A percentile compares a stretch with the other conserved stretches of the same genome.
These are phyloP conservation scores for Bubo blakistoni DNA, from an alignment of 2,113 vertebrate species.

Conservation along the genomic window DNA sequence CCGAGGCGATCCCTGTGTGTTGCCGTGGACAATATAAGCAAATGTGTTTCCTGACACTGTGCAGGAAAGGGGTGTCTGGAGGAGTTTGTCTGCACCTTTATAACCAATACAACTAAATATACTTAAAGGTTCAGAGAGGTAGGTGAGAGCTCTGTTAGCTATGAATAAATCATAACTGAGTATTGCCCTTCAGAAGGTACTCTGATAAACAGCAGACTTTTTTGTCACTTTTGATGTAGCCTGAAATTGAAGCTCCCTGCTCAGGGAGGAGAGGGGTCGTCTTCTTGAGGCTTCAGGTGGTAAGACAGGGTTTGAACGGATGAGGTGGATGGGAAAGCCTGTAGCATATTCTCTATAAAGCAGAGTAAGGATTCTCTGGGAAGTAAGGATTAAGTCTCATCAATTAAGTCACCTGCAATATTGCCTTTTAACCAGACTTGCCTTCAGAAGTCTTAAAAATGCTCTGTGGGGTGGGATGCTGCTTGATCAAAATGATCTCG, in stretches of 20 bases:
- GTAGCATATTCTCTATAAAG: neutral
- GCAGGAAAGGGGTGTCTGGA: rapidly evolving
- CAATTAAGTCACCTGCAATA: rapidly evolving
- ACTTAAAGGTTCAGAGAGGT: too few species aligned
- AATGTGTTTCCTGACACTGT: rapidly evolving
- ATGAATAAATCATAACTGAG: neutral
- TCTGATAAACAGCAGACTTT: neutral
- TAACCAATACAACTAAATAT: rapidly evolving
- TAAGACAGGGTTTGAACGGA: rapidly evolving
- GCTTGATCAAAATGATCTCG: rapidly evolving
- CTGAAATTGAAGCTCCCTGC: neutral
- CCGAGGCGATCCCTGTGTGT: rapidly evolving
- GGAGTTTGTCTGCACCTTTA: too few species aligned
- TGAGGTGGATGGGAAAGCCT: neutral
- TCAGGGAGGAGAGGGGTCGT: rapidly evolving
- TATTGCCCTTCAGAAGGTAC: rapidly evolving
- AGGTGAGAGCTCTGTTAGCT: too few species aligned
- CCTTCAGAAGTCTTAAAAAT: neutral
- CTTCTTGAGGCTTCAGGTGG: neutral
- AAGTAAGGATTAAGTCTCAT: neutral
- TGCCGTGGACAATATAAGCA: rapidly evolving
- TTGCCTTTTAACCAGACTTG: neutral
- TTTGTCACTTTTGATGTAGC: neutral
- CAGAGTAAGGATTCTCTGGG: neutral
- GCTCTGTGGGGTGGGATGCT: neutral